Evolutionary conservation across 2,888 invertebrate genomes (phyloP).

Genomic region (Protophormia terraenovae): DNA sequence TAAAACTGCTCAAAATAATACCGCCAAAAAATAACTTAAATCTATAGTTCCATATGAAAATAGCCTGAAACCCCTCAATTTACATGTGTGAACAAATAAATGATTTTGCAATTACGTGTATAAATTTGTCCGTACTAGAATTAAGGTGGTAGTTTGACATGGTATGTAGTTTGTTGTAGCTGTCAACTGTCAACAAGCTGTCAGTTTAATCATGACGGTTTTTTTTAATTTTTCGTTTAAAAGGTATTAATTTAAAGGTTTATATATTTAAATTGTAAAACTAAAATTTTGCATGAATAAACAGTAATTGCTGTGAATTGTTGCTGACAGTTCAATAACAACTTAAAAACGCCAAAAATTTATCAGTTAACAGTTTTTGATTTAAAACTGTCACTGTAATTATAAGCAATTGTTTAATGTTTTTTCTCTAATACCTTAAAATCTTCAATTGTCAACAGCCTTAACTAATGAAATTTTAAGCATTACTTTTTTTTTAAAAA

Average conservation of each 20-base stretch:
- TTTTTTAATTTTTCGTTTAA: neutral
- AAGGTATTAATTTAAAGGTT: neutral
- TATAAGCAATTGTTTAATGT: conserved; percentile 49
- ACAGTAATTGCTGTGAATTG: conserved; percentile 55
- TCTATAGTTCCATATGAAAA: neutral
- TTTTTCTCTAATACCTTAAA: neutral
- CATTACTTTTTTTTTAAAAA: conserved; percentile 32
- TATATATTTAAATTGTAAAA: neutral
- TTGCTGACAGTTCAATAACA: conserved; percentile 56
- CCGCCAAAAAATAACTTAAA: conserved; percentile 28
- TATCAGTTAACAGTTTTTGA: neutral
- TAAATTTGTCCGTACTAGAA: neutral
- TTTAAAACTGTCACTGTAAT: conserved; percentile 39
- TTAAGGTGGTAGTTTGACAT: conserved; percentile 67
- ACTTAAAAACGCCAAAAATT: conserved; percentile 4
- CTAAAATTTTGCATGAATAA: conserved; percentile 60
- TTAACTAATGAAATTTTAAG: conserved; percentile 74
- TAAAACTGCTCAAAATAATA: neutral
- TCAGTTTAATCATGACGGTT: conserved; percentile 72
- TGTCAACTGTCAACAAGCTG: conserved; percentile 70
- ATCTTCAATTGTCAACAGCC: conserved; percentile 74
- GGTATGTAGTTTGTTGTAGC: conserved; percentile 69
- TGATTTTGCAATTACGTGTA: conserved; percentile 50
- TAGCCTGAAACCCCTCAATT: conserved; percentile 24
- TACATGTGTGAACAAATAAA: conserved; percentile 66